A percentile compares a stretch with the other conserved stretches of the same genome.
Conservation (phyloP, 2,113 vertebrate genomes). For the Cynocephalus volans region DNA sequence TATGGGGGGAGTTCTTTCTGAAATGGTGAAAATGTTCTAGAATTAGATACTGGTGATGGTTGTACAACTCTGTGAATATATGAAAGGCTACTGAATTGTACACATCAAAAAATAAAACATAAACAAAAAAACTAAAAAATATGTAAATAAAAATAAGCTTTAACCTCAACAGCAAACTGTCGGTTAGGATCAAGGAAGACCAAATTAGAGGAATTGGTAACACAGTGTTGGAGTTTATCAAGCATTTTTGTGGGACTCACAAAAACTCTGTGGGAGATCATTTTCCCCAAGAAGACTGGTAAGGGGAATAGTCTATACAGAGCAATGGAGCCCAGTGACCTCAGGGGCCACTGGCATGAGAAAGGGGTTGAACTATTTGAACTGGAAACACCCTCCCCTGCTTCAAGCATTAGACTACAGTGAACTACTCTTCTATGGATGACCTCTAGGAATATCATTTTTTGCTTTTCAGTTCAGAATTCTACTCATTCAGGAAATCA, state of each 20-base stretch:
- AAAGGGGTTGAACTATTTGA: background rate
- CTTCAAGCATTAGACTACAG: background rate
- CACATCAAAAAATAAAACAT: background rate
- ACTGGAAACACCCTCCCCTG: background rate
- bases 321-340: background rate
- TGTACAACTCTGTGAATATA: background rate
- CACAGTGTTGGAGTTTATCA: background rate
- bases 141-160: background rate
- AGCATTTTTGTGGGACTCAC: background rate
- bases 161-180: background rate
- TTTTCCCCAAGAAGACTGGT: background rate
- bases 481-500: background rate
- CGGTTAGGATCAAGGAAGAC: background rate
- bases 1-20: background rate
- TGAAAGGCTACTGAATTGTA: background rate
- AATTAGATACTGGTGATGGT: background rate
- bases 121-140: background rate
- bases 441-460: background rate
- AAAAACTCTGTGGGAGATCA: background rate
- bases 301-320: background rate
- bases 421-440: background rate
- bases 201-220: background rate
- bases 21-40: background rate
- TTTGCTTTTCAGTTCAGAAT: slow-evolving; percentile 39
- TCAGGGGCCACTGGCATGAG: no score